Conservation (phyloP, 1,140 invertebrate genomes). For the Dreissena rostriformis region DNA sequence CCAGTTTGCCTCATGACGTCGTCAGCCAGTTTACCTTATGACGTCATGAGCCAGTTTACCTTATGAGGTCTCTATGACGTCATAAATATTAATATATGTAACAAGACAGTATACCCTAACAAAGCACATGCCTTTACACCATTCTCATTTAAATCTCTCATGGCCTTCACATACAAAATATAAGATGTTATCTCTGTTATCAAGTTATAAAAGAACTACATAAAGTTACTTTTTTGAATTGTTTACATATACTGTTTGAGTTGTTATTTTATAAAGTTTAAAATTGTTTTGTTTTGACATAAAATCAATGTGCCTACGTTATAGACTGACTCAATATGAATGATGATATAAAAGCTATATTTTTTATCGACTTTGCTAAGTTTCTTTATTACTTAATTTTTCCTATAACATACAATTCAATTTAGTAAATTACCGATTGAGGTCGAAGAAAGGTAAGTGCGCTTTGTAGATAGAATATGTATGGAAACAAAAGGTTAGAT, state of each 20-base stretch:
- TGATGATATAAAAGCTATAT: too few species aligned
- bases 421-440: too few species aligned
- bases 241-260: background rate
- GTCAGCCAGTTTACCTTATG: too few species aligned
- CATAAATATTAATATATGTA: background rate
- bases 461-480: too few species aligned
- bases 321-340: too few species aligned
- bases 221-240: background rate
- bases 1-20: too few species aligned
- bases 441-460: too few species aligned
- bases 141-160: background rate
- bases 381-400: too few species aligned
- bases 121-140: background rate
- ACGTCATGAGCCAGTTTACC: background rate
- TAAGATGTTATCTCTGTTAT: background rate
- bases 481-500: too few species aligned
- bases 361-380: too few species aligned
- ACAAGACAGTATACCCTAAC: background rate
- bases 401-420: too few species aligned
- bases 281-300: background rate
- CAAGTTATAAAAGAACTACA: background rate
- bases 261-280: background rate
- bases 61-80: background rate
- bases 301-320: background rate
- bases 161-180: background rate